A percentile compares a stretch with the other conserved stretches of the same genome.
Conservation (phyloP, 2,888 invertebrate species). For the Drosophila borborema region DNA sequence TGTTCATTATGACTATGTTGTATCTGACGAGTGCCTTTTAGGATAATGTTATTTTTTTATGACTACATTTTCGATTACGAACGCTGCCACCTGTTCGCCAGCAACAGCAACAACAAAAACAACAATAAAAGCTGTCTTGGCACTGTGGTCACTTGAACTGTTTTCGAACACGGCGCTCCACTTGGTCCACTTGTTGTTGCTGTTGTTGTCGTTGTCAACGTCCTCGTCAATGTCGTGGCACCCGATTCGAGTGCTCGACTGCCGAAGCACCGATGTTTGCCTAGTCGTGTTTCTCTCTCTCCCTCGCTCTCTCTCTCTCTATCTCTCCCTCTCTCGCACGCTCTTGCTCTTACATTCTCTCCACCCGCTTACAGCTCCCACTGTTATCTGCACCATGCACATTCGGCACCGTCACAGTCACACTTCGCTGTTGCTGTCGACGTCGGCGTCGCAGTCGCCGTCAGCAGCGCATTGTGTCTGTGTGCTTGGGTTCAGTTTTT, state of each 20-base stretch:
- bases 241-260: slow-evolving; percentile 45
- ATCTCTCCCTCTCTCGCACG: slow-evolving; percentile 14
- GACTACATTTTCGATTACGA: slow-evolving; percentile 43
- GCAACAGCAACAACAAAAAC: slow-evolving; percentile 29
- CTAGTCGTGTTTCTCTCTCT: slow-evolving; percentile 22
- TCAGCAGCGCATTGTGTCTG: slow-evolving; percentile 59
- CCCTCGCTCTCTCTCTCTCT: slow-evolving; percentile 18
- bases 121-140: slow-evolving; percentile 2
- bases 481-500: slow-evolving; percentile 43
- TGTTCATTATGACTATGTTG: slow-evolving; percentile 15
- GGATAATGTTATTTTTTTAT: slow-evolving; percentile 56
- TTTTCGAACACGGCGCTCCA: slow-evolving; percentile 39
- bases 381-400: slow-evolving; percentile 67
- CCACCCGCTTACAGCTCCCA: slow-evolving; percentile 19
- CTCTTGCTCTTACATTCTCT: slow-evolving; percentile 12
- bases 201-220: slow-evolving; percentile 47
- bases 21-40: slow-evolving; percentile 33
- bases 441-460: slow-evolving; percentile 7
- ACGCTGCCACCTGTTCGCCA: slow-evolving; percentile 49
- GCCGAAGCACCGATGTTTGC: slow-evolving; percentile 41
- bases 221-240: slow-evolving; percentile 67
- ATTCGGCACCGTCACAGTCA: slow-evolving; percentile 73
- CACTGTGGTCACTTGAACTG: slow-evolving; percentile 38
- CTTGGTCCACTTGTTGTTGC: slow-evolving; percentile 34
- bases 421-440: slow-evolving; percentile 55